phyloP scores from a whole-genome alignment of 2,888 invertebrate species.

The Melieria crassipennis region DNA sequence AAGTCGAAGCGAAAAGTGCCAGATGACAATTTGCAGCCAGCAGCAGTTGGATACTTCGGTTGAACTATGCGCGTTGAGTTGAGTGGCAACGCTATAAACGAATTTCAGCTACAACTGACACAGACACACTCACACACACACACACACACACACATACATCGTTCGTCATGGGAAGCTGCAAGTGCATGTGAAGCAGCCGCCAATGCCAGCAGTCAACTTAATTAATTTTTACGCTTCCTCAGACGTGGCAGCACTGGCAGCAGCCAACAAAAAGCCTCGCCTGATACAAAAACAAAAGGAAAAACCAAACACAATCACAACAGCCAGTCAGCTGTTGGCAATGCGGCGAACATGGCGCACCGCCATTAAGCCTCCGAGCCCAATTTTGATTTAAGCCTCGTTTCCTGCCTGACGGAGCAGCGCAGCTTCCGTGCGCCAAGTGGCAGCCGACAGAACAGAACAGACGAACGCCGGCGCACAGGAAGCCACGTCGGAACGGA shows the following conservation, averaged over 20 bases:
- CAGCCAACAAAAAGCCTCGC: background rate
- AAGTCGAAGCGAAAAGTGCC: too few species aligned
- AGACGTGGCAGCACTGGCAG: background rate
- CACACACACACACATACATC: background rate
- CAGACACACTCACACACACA: background rate
- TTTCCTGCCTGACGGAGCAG: background rate
- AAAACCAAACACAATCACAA: background rate
- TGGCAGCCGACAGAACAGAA: background rate
- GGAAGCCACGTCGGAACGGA: too few species aligned
- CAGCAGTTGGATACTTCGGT: too few species aligned
- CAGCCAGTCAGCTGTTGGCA: background rate
- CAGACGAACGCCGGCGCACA: background rate
- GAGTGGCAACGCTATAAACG: too few species aligned
- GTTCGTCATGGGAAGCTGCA: background rate
- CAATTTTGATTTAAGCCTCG: slow-evolving; percentile 8
- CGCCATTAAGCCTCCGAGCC: background rate
- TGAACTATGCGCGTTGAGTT: too few species aligned
- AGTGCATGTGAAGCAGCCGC: background rate
- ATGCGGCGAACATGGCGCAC: background rate
- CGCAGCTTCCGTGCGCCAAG: background rate
- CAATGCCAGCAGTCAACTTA: slow-evolving; percentile 13
- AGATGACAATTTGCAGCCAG: too few species aligned
- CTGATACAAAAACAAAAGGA: background rate
- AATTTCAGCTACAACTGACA: background rate
- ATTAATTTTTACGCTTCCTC: slow-evolving; percentile 12